Conservation (phyloP, 1,140 invertebrate genomes). For the Diabrotica undecimpunctata region DNA sequence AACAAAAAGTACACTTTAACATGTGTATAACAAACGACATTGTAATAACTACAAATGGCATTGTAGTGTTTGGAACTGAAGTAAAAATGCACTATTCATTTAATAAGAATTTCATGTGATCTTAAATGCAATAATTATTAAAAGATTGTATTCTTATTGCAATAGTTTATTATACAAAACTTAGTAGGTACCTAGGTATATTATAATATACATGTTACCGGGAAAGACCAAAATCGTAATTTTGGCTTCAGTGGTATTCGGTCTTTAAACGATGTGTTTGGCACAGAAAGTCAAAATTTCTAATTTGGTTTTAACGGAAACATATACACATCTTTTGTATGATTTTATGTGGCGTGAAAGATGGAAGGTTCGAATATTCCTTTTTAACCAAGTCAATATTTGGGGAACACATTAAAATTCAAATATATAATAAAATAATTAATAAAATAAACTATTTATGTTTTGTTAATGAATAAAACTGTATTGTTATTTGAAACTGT, state of each 20-base stretch:
- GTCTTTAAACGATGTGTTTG: neutral
- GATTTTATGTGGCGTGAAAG: constrained; percentile 5
- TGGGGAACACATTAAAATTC: constrained; percentile 20
- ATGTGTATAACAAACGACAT: too few relatives aligned
- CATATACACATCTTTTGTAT: neutral
- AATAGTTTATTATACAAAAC: too few relatives aligned
- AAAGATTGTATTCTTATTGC: too few relatives aligned
- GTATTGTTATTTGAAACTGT: neutral
- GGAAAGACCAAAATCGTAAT: neutral
- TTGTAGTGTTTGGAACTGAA: too few relatives aligned
- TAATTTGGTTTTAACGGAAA: too few relatives aligned
- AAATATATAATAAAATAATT: constrained; percentile 9
- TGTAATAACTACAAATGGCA: too few relatives aligned
- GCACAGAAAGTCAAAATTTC: too few relatives aligned
- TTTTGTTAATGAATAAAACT: constrained; percentile 9
- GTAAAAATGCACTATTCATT: too few relatives aligned
- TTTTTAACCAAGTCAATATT: constrained; percentile 19
- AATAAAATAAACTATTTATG: constrained; percentile 1
- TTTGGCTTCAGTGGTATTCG: neutral
- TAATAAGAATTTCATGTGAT: too few relatives aligned
- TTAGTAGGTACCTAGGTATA: too few relatives aligned
- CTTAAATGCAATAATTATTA: too few relatives aligned
- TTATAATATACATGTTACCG: neutral
- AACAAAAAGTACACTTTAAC: too few relatives aligned
- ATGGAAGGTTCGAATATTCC: neutral